phyloP scores from a whole-genome alignment of 2,113 vertebrate species.

The Gambusia holbrooki region DNA sequence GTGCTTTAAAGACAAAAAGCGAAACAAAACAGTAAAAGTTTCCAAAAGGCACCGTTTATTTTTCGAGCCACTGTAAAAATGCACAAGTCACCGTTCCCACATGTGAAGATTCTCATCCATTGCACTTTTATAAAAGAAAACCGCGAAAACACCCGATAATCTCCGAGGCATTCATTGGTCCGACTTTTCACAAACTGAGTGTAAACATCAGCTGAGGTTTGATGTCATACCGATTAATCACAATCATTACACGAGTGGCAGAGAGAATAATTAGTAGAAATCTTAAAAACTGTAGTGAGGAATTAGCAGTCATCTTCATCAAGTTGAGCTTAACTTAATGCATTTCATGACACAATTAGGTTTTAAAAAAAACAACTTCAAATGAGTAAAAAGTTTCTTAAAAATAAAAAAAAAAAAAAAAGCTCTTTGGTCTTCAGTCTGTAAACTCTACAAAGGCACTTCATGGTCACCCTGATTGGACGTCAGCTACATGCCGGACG shows the following conservation, averaged over 20 bases:
- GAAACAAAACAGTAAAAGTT: neutral
- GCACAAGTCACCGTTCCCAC: neutral
- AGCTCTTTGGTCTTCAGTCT: constrained; percentile 46
- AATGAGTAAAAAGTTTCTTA: neutral
- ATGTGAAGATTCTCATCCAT: constrained; percentile 52
- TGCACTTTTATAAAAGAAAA: constrained; percentile 44
- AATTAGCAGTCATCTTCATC: neutral
- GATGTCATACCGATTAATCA: constrained; percentile 39
- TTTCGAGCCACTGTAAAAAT: neutral
- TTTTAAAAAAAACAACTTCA: neutral
- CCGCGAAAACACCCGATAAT: constrained; percentile 20
- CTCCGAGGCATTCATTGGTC: constrained; percentile 35
- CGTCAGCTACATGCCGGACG: constrained; percentile 1
- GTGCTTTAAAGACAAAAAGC: neutral
- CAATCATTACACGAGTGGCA: constrained; percentile 27
- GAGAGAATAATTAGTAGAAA: constrained; percentile 14
- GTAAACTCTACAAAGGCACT: constrained; percentile 63
- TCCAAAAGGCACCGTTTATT: constrained; percentile 1
- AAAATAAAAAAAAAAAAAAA: neutral
- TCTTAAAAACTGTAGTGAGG: neutral
- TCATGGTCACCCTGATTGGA: neutral
- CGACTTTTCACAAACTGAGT: constrained; percentile 26
- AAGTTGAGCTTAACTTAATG: neutral
- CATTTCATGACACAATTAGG: neutral
- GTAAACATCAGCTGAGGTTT: constrained; percentile 47